Base-by-base conservation (phyloP, 1,140 invertebrate species). In the Babylonia areolata region DNA sequence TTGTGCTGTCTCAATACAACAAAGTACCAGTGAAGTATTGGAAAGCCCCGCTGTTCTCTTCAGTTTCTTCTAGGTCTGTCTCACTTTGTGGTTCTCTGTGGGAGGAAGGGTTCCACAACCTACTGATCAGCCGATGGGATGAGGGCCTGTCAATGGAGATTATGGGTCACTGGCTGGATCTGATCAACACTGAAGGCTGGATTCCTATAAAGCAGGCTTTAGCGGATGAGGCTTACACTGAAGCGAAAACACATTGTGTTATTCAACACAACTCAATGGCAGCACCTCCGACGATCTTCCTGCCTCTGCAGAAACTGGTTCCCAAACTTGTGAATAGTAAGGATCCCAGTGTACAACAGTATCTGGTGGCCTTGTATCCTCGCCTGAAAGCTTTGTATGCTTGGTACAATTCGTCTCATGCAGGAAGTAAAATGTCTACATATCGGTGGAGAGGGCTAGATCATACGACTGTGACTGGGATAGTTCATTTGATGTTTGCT, bases 41-140 rank as follows among this genome's bases (percentile, higher is more conserved):
- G 97, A 96, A 97, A 92, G 97, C 98, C 6, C 96, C 97, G 17
- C 94, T 99, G 0, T 99, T 98, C 91, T 97, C 97, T 20, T 97
- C 96, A 1, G 98, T 99, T 33, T 99, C 99, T 1, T 99, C 98
- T 81, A 96, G 99, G 84, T 99, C 98, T 84, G 99, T 99, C 94
- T 99, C 99, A 94, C 99, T 99, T 0, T 95, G 99, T n/a, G 99
- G 99, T 9, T 99, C 99, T 94, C 95, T 99, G 0, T 99, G 99
- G 99, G 99, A 99, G 94, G 99, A 99, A 96, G 99, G 99, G 33
- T 99, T 99, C 94, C 99, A 99, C 93, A 97, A 98, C 39, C 95
- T 99, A 6, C 94, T 99, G 0, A 96, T 99, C n/a, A 96, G 97
- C 6, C 95, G 96, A 84, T 99, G 99, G 98, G 97, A 99, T 94